Evolutionary conservation across 2,888 invertebrate species (phyloP).

Genomic region (Conchocele bisecta): DNA sequence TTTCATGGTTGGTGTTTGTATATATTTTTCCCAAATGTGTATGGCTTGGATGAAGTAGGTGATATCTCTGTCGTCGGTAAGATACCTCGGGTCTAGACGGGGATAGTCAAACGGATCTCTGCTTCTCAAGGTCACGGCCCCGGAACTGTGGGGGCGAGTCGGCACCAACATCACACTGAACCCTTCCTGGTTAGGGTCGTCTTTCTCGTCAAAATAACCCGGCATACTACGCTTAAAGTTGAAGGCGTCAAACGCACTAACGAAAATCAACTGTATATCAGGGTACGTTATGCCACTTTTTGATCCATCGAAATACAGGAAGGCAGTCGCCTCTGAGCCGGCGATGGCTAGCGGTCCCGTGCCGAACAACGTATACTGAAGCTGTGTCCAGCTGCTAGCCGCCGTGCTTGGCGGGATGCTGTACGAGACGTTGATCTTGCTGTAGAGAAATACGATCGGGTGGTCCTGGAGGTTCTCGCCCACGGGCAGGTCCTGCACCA

Average conservation of each 20-base stretch:
- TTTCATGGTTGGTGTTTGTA: too few relatives aligned
- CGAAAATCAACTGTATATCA: slow-evolving; percentile 28
- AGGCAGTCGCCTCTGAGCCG: slow-evolving; percentile 13
- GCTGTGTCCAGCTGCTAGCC: background rate
- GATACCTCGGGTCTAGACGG: too few relatives aligned
- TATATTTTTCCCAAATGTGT: too few relatives aligned
- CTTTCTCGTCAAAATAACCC: too few relatives aligned
- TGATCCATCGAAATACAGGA: slow-evolving; percentile 8
- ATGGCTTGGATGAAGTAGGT: too few relatives aligned
- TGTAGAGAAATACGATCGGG: slow-evolving; percentile 31
- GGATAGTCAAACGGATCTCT: too few relatives aligned
- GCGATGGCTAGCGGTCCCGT: slow-evolving; percentile 4
- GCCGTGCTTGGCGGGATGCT: background rate
- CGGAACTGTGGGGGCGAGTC: too few relatives aligned
- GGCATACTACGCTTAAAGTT: too few relatives aligned
- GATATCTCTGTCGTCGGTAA: too few relatives aligned
- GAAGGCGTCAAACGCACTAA: background rate
- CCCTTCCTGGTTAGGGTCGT: too few relatives aligned
- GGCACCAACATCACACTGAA: too few relatives aligned
- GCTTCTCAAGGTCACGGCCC: too few relatives aligned
- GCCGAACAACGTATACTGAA: background rate
- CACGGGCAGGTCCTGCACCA: slow-evolving; percentile 75
- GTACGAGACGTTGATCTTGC: slow-evolving; percentile 7
- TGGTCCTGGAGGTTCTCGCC: slow-evolving; percentile 78
- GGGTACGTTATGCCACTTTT: slow-evolving; percentile 15